Conservation (phyloP, 2,797 vertebrate genomes). For the Tympanoctomys barrerae region DNA sequence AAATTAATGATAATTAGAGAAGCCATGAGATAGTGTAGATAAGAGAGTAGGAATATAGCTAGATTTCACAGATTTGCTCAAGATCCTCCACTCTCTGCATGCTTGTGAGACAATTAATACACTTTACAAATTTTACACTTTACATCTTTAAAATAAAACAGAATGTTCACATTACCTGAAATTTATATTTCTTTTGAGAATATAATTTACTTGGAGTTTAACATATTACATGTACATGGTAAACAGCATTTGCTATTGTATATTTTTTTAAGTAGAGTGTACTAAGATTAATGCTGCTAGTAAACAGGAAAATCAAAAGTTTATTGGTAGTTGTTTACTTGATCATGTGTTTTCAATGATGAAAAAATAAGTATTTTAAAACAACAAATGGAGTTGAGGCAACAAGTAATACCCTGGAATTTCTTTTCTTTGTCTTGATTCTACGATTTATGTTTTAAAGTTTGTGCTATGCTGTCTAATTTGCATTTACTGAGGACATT, state of each 20-base stretch:
- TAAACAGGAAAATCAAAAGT: background rate
- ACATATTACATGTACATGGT: background rate
- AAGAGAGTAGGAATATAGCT: background rate
- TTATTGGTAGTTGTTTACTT: background rate
- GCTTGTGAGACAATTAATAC: background rate
- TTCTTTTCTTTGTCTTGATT: conserved; percentile 13
- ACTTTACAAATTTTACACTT: background rate
- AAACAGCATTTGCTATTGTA: background rate
- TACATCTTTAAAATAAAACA: conserved; percentile 46
- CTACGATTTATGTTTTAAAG: background rate
- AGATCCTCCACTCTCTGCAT: background rate
- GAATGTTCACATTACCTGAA: background rate
- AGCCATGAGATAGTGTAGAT: background rate
- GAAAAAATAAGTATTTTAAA: background rate
- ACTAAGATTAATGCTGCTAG: background rate
- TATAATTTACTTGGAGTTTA: background rate
- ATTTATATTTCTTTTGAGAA: background rate
- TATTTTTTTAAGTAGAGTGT: background rate
- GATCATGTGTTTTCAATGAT: background rate
- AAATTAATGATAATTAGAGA: background rate
- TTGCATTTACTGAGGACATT: background rate
- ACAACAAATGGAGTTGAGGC: background rate
- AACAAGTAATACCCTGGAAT: background rate
- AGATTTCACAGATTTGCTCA: background rate
- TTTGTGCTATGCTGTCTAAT: background rate